A percentile compares a stretch with the other conserved stretches of the same genome.
Evolutionary conservation across 2,888 invertebrate species (phyloP).

Genomic region (Odontocolon sp.): DNA sequence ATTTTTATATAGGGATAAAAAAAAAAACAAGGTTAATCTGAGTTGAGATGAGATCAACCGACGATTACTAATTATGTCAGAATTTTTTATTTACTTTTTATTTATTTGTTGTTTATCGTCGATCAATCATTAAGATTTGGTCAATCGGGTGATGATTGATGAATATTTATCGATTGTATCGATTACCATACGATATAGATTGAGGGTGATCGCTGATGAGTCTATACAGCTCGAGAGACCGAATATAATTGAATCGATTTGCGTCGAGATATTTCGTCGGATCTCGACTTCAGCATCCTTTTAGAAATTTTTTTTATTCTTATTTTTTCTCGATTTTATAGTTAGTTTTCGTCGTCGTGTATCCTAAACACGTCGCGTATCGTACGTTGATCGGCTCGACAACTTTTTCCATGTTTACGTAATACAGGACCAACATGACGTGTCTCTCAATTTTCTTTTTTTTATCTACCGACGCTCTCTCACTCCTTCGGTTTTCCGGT

Average conservation of each 20-base stretch:
- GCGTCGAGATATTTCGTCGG: not conserved
- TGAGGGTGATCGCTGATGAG: no score
- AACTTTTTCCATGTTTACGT: slow-evolving; percentile 70
- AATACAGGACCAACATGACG: slow-evolving; percentile 53
- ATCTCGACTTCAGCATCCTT: not conserved
- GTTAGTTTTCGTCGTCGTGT: slow-evolving; percentile 38
- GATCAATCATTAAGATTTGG: no score
- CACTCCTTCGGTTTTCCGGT: not conserved
- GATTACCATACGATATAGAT: no score
- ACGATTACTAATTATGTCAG: no score
- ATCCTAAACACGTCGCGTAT: slow-evolving; percentile 55
- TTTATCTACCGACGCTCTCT: not conserved
- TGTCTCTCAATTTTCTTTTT: slow-evolving; percentile 43
- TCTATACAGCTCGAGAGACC: no score
- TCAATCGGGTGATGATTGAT: no score
- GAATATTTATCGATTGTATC: no score
- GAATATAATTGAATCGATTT: not conserved
- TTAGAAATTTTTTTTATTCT: slow-evolving; percentile 16
- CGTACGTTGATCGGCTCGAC: slow-evolving; percentile 56
- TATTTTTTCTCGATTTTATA: slow-evolving; percentile 18
- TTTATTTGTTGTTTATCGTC: no score
- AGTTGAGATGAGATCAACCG: no score
- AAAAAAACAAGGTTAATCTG: no score
- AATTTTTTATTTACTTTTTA: no score
- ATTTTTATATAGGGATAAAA: no score